These are phyloP conservation scores for Aculops lycopersici DNA, from an alignment of 1,140 invertebrate species.

Conservation along the genomic window DNA sequence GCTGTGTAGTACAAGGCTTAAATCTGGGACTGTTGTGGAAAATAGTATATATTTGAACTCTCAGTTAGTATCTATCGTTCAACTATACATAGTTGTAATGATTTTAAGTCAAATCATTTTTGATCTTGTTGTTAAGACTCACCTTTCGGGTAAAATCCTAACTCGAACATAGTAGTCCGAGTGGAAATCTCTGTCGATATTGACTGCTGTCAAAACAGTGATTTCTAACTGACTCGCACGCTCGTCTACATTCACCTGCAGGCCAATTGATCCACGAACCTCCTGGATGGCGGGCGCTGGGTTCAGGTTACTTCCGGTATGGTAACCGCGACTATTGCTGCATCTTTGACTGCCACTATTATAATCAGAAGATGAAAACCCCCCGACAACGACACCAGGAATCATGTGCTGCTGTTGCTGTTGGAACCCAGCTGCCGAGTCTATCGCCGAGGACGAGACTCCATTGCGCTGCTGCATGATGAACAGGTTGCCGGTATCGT, in stretches of 20 bases:
- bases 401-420: neutral
- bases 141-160: constrained; percentile 7
- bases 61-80: too few relatives aligned
- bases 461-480: too few relatives aligned
- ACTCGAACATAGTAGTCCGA: constrained; percentile 6
- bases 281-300: neutral
- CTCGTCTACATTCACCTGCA: constrained; percentile 4
- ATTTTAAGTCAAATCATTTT: neutral
- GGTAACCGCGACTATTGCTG: neutral
- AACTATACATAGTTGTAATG: neutral
- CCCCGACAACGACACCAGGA: neutral
- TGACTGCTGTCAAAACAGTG: constrained; percentile 2
- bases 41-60: too few relatives aligned
- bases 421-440: neutral
- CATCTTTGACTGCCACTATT: neutral
- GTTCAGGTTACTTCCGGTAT: neutral
- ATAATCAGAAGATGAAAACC: neutral
- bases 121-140: neutral
- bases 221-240: constrained; percentile 4
- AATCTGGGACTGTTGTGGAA: constrained; percentile 2
- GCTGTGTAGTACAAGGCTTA: constrained; percentile 8
- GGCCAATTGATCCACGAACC: constrained; percentile 1
- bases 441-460: neutral
- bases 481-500: neutral
- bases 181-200: neutral